A percentile compares a stretch with the other conserved stretches of the same genome.
Conservation (phyloP, 2,797 vertebrate genomes). For the Dallia pectoralis region DNA sequence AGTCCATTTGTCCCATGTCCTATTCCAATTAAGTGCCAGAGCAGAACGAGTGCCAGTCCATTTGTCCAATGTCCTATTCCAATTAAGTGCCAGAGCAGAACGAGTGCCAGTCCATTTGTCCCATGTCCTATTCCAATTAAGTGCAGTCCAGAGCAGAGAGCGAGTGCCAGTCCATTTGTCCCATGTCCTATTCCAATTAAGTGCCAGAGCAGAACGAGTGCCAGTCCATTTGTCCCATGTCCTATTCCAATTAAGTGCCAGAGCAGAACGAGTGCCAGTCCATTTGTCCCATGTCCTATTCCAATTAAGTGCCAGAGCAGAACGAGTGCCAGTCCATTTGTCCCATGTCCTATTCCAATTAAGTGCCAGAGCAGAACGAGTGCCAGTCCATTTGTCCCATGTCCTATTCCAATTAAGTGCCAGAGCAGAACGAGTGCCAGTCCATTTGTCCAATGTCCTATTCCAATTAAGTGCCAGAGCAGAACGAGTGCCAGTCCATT, state of each 20-base stretch:
- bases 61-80: not conserved
- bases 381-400: not conserved
- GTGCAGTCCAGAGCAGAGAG: not conserved
- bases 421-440: not conserved
- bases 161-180: not conserved
- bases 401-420: not conserved
- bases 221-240: not conserved
- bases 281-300: not conserved
- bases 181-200: constrained; percentile 3
- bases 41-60: not conserved
- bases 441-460: not conserved
- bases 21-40: not conserved
- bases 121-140: constrained; percentile 3
- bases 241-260: not conserved
- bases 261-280: not conserved
- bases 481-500: not conserved
- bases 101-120: not conserved
- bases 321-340: not conserved
- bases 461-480: not conserved
- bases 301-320: not conserved
- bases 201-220: not conserved
- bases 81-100: not conserved
- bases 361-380: not conserved
- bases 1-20: not conserved
- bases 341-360: constrained; percentile 1